Evolutionary conservation across 2,888 invertebrate genomes (phyloP).

Genomic region (Branchinecta sandiegonensis): DNA sequence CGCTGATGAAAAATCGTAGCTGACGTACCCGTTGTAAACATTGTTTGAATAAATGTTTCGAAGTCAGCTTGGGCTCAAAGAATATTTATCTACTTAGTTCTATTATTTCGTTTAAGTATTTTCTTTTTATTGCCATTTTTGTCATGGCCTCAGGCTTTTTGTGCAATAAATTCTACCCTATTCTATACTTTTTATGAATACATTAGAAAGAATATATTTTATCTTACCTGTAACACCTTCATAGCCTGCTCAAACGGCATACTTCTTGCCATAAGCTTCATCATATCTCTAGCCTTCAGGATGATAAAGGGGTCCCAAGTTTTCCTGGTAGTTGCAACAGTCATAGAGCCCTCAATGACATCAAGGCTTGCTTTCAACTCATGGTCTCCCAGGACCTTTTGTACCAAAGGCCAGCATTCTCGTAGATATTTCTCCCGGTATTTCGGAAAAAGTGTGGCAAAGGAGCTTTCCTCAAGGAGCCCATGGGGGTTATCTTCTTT

Average conservation of each 20-base stretch:
- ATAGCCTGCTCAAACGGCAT: slow-evolving; percentile 93
- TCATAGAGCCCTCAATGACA: slow-evolving; percentile 83
- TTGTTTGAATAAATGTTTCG: no score
- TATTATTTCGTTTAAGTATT: no score
- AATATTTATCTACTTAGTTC: no score
- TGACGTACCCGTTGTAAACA: no score
- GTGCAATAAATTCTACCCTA: no score
- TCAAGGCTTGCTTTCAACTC: slow-evolving; percentile 74
- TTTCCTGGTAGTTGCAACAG: slow-evolving; percentile 82
- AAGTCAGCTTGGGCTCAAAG: no score
- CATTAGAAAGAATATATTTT: slow-evolving; percentile 4
- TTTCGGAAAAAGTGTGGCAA: slow-evolving; percentile 91
- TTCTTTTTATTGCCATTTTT: no score
- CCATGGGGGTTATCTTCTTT: slow-evolving; percentile 77
- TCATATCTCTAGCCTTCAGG: slow-evolving; percentile 87
- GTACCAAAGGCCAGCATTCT: slow-evolving; percentile 88
- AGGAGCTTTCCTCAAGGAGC: slow-evolving; percentile 80
- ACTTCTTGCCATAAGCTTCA: slow-evolving; percentile 83
- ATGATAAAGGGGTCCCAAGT: slow-evolving; percentile 98
- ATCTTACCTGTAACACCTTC: slow-evolving; percentile 43
- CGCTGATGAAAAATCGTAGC: no score
- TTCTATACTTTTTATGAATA: not conserved
- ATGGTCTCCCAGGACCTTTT: slow-evolving; percentile 65
- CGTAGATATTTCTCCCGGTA: slow-evolving; percentile 90
- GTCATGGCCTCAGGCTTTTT: no score